Evolutionary conservation across 2,888 invertebrate species (phyloP).

Genomic region (Bombylius major): DNA sequence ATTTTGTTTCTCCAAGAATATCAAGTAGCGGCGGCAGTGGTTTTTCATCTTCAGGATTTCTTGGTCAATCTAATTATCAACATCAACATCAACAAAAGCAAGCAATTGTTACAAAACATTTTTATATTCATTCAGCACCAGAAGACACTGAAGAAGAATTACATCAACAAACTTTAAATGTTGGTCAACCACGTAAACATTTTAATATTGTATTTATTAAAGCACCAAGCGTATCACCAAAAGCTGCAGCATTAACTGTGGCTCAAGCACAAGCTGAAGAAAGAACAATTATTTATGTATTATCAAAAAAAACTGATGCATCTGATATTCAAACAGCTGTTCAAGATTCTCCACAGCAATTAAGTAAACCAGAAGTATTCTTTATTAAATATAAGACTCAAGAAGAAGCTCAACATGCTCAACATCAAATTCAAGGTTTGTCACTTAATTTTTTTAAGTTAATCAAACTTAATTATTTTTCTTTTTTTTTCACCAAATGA

Average conservation of each 20-base stretch:
- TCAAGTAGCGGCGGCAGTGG: no score
- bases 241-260: constrained; percentile 18
- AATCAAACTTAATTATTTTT: no score
- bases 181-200: constrained; percentile 24
- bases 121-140: constrained; percentile 32
- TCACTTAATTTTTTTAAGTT: no score
- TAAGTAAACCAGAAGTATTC: constrained; percentile 35
- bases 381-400: constrained; percentile 35
- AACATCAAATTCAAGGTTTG: constrained; percentile 29
- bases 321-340: constrained; percentile 17
- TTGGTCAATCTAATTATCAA: background rate
- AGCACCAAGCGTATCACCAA: constrained; percentile 21
- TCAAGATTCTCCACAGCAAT: constrained; percentile 21
- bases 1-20: no score
- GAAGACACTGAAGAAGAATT: constrained; percentile 19
- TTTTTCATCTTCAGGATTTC: background rate
- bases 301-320: constrained; percentile 32
- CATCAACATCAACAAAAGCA: background rate
- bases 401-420: constrained; percentile 32
- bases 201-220: constrained; percentile 36
- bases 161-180: background rate
- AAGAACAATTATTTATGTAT: constrained; percentile 35
- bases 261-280: constrained; percentile 26
- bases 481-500: no score
- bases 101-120: constrained; percentile 22